Percentiles rank a stretch among this genome's conserved stretches.
Evolutionary conservation across 1,140 invertebrate genomes (phyloP).

Genomic region (Drosophila ambigua): DNA sequence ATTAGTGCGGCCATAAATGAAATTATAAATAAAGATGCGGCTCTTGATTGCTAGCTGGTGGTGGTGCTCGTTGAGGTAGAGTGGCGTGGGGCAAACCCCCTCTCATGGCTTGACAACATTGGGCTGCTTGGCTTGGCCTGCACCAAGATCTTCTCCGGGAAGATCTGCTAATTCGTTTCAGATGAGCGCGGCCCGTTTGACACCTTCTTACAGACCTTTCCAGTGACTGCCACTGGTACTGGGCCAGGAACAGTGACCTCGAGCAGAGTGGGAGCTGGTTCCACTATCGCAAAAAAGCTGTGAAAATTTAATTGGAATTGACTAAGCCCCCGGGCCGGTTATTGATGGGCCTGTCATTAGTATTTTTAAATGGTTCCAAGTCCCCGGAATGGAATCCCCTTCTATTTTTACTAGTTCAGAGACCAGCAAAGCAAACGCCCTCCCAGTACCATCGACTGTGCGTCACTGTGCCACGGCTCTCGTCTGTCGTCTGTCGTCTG

Average conservation of each 20-base stretch:
- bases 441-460: constrained; percentile 4
- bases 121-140: neutral
- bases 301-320: constrained; percentile 51
- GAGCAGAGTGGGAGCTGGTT: neutral
- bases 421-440: neutral
- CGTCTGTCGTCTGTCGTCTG: constrained; percentile 4
- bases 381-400: constrained; percentile 39
- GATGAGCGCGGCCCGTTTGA: constrained; percentile 38
- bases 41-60: constrained; percentile 42
- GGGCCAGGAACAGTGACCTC: constrained; percentile 48
- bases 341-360: constrained; percentile 38
- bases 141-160: constrained; percentile 1
- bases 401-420: constrained; percentile 38
- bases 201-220: constrained; percentile 30
- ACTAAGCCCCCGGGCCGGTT: constrained; percentile 32
- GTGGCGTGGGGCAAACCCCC: neutral
- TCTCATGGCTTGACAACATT: constrained; percentile 30
- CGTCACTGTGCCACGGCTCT: constrained; percentile 47
- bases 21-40: constrained; percentile 44
- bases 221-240: constrained; percentile 2
- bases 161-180: constrained; percentile 61
- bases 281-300: constrained; percentile 37
- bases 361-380: constrained; percentile 25
- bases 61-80: neutral
- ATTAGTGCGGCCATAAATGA: constrained; percentile 66